Conservation (phyloP, 2,797 vertebrate genomes). For the Malacoctenus gilli region DNA sequence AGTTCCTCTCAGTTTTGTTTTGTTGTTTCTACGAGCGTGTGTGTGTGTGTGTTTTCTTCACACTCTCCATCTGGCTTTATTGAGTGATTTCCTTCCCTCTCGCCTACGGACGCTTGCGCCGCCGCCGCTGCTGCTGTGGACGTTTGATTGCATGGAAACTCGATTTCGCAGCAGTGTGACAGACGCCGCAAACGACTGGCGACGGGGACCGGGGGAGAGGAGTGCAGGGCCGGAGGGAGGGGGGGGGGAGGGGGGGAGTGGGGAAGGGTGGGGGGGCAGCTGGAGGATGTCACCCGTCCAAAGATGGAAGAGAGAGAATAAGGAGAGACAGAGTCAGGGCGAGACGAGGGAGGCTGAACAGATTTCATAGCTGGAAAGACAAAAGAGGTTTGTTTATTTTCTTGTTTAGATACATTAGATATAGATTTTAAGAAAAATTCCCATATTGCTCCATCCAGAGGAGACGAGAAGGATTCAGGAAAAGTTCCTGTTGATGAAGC, state of each 20-base stretch:
- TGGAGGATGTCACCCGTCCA: slow-evolving; percentile 3
- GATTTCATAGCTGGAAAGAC: not conserved
- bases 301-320: slow-evolving; percentile 7
- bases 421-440: too few species aligned
- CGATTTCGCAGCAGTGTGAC: slow-evolving; percentile 69
- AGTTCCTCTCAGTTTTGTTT: slow-evolving; percentile 45
- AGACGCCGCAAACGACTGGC: slow-evolving; percentile 56
- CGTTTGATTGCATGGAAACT: slow-evolving; percentile 76
- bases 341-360: not conserved
- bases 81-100: slow-evolving; percentile 73
- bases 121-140: slow-evolving; percentile 42
- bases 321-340: not conserved
- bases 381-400: too few species aligned
- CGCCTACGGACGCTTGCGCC: slow-evolving; percentile 46
- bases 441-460: too few species aligned
- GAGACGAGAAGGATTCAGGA: too few species aligned
- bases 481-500: too few species aligned
- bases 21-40: slow-evolving; percentile 5
- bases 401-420: too few species aligned
- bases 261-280: not conserved
- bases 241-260: not conserved
- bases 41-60: slow-evolving; percentile 3
- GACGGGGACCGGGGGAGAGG: slow-evolving; percentile 29
- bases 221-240: not conserved
- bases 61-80: slow-evolving; percentile 70